A percentile compares a stretch with the other conserved stretches of the same genome.
These are phyloP conservation scores for Oxyruncus cristatus DNA, from an alignment of 2,113 vertebrate genomes.

Conservation along the genomic window DNA sequence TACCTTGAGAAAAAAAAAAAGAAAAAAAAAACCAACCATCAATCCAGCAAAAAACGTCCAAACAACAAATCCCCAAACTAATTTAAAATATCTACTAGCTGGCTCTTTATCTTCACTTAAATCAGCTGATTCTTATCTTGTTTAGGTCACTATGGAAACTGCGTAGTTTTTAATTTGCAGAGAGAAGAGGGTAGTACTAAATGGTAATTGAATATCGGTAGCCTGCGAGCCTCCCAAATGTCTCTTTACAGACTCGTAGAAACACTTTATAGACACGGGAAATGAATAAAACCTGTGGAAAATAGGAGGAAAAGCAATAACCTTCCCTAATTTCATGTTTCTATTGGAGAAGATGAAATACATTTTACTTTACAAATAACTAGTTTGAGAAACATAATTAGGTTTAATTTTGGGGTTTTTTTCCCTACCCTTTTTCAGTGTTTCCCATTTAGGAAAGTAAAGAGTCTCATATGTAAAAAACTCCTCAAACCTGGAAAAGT, in stretches of 20 bases:
- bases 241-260: not conserved
- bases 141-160: slow-evolving; percentile 21
- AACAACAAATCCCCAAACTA: not conserved
- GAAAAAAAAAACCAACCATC: not conserved
- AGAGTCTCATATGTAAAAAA: not conserved
- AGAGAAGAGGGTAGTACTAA: not conserved
- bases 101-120: not conserved
- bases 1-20: not conserved
- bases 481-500: not conserved
- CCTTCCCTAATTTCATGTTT: not conserved
- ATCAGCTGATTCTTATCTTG: not conserved
- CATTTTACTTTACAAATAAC: not conserved
- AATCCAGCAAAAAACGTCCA: not conserved
- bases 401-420: not conserved
- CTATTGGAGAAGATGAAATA: not conserved
- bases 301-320: not conserved
- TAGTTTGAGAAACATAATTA: not conserved
- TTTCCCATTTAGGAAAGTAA: not conserved
- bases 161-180: not conserved
- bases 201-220: slow-evolving; percentile 15
- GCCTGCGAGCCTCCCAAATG: not conserved
- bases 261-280: not conserved
- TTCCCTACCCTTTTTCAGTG: not conserved
- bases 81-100: not conserved
- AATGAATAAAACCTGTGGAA: not conserved